Percentiles rank a stretch among this genome's conserved stretches.
Evolutionary conservation across 1,140 invertebrate genomes (phyloP).

Genomic region (Latrodectus geometricus): DNA sequence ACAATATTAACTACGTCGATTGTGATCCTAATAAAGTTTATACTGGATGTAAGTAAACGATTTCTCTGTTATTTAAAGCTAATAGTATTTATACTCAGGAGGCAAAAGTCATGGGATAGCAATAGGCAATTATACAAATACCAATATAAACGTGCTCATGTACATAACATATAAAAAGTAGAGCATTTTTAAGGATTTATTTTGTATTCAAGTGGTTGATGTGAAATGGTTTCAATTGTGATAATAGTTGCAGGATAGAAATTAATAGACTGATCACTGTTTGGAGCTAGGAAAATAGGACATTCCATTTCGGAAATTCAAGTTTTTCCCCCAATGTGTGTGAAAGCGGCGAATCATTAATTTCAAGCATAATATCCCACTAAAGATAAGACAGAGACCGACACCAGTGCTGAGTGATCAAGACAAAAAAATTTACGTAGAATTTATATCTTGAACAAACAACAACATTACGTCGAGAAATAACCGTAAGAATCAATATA

Average conservation of each 20-base stretch:
- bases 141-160: too few relatives aligned
- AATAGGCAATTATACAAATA: too few relatives aligned
- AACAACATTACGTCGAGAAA: neutral
- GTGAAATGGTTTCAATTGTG: neutral
- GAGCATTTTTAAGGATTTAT: too few relatives aligned
- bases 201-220: too few relatives aligned
- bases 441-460: neutral
- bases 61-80: neutral
- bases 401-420: neutral
- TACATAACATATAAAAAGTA: too few relatives aligned
- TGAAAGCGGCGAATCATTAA: neutral
- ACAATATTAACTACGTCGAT: constrained; percentile 47
- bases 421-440: neutral
- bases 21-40: constrained; percentile 28
- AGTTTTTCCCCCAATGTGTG: neutral
- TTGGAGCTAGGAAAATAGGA: neutral
- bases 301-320: neutral
- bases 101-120: too few relatives aligned
- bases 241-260: neutral
- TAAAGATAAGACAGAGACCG: neutral
- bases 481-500: neutral
- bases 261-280: neutral
- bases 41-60: constrained; percentile 5
- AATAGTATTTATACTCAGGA: neutral
- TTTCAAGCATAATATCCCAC: neutral